Conservation (phyloP, 2,113 vertebrate genomes). For the Malurus melanocephalus region DNA sequence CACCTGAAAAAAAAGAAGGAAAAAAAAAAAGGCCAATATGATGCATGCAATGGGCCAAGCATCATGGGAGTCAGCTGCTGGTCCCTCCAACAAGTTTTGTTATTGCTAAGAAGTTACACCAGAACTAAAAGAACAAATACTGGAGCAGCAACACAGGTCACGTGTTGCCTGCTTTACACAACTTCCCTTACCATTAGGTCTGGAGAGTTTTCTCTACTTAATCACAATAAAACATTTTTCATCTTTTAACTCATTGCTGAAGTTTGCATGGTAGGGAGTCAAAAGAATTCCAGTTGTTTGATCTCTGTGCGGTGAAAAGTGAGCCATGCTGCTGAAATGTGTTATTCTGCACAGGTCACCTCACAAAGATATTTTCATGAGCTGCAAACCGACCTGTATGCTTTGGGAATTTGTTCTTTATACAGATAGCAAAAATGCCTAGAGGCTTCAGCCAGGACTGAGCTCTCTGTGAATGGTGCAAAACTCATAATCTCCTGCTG, state of each 20-base stretch:
- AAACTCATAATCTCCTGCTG: neutral
- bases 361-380: neutral
- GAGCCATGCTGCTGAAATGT: accelerated
- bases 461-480: neutral
- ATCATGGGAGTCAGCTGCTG: neutral
- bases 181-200: neutral
- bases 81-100: neutral
- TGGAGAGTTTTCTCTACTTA: neutral
- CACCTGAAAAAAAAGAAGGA: neutral
- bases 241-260: neutral
- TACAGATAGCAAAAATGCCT: neutral
- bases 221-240: neutral
- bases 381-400: neutral
- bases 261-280: neutral
- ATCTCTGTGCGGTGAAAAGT: neutral
- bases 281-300: neutral
- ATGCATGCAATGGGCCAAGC: neutral
- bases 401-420: neutral
- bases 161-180: accelerated
- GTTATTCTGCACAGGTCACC: neutral
- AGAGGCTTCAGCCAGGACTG: neutral
- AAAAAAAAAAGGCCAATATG: neutral
- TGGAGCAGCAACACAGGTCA: neutral
- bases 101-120: neutral
- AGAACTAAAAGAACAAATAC: neutral